Evolutionary conservation across 1,140 invertebrate species (phyloP), one percentile per base, ranked within the genome.

Genomic region (Sipha flava): DNA sequence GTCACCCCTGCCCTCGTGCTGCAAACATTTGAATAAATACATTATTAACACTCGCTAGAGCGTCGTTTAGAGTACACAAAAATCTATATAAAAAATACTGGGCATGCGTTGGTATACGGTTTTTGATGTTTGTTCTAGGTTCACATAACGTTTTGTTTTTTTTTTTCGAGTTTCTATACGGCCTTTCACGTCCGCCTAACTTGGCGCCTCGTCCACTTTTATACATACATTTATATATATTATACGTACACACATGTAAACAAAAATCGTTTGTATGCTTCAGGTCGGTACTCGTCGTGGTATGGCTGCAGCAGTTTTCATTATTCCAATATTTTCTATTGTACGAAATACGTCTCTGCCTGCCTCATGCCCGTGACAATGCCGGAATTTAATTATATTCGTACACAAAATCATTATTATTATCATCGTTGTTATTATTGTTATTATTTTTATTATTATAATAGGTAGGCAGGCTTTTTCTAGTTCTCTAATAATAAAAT

Each of bases 301-400:
- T 10, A 40, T 6, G 16, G 18, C 14, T n/a, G 16, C 14, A 12
- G 9, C 14, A 43, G 3, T 43, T 12, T 43, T 6, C 3, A 43
- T 43, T 43, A 43, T 43, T 12, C 40, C 40, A 7, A 43, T 43
- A 43, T 66, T 66, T 43, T 43, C 64, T 26, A 43, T 66, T 66
- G 37, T 43, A 43, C 34, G 34, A 34, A 9, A 21, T n/a, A n/a
- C n/a, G n/a, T n/a, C n/a, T n/a, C n/a, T n/a, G n/a, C 10, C 9
- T 18, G 29, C 59, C 21, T n/a, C 23, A 12, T 16, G 12, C 37
- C n/a, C 16, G 2, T 66, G 64, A 66, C 64, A 66, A 66, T 26
- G 64, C 34, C 21, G 64, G 34, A 66, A 66, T 66, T 66, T 66
- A 43, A 66, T 66, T 66, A 40, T 66, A 66, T 66, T 37, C 37